A percentile compares a stretch with the other conserved stretches of the same genome.
These are phyloP conservation scores for Ploceus nigricollis DNA, from an alignment of 2,113 vertebrate species.

Conservation along the genomic window DNA sequence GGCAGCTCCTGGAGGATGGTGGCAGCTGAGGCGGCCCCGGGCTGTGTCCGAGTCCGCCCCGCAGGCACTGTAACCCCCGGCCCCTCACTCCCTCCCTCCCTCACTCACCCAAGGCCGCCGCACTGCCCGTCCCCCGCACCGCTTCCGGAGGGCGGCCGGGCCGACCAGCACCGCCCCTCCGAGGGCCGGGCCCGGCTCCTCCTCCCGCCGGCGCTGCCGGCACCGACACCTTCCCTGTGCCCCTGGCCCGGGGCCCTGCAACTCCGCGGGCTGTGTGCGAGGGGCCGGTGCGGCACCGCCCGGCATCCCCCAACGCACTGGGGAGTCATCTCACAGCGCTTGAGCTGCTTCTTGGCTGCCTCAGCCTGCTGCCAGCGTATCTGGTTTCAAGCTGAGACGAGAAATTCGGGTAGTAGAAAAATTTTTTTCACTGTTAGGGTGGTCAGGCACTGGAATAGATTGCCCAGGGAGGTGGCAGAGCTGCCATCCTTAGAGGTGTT, in stretches of 20 bases:
- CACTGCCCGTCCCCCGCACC: background rate
- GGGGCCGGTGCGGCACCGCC: background rate
- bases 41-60: background rate
- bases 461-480: background rate
- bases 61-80: background rate
- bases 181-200: background rate
- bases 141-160: background rate
- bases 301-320: rapidly evolving
- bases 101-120: background rate
- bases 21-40: background rate
- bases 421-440: background rate
- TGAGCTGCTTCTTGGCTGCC: background rate
- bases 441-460: background rate
- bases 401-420: background rate
- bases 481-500: background rate
- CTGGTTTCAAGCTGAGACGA: background rate
- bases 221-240: background rate
- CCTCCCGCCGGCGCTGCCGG: background rate
- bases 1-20: too few relatives aligned
- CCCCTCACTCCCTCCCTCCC: background rate
- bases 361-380: background rate
- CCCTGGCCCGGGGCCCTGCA: background rate
- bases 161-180: background rate
- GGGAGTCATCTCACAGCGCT: rapidly evolving
- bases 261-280: background rate